Evolutionary conservation across 1,140 invertebrate species (phyloP).

Genomic region (Micrasema longulum): DNA sequence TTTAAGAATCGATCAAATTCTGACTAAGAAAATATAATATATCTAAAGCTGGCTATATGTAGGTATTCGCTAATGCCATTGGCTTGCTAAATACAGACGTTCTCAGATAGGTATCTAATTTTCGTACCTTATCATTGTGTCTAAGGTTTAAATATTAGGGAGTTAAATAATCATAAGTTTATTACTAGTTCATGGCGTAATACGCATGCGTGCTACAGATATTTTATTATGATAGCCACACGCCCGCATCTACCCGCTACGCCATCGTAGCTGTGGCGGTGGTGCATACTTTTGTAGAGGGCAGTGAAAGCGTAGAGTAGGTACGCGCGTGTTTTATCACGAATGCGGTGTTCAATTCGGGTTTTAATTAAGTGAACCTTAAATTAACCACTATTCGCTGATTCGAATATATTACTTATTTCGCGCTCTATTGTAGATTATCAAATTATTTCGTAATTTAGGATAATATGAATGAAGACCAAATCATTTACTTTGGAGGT

Average conservation of each 20-base stretch:
- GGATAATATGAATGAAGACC: slow-evolving; percentile 77
- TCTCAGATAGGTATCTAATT: too few species aligned
- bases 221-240: background rate
- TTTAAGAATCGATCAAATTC: too few species aligned
- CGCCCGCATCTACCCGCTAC: slow-evolving; percentile 15
- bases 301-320: slow-evolving; percentile 4
- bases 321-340: slow-evolving; percentile 19
- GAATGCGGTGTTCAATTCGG: slow-evolving; percentile 6
- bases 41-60: too few species aligned
- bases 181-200: too few species aligned
- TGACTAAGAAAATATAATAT: too few species aligned
- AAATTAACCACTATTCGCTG: background rate
- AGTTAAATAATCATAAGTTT: too few species aligned
- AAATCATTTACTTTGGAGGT: slow-evolving; percentile 81
- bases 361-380: slow-evolving; percentile 7
- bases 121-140: too few species aligned
- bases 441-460: slow-evolving; percentile 45
- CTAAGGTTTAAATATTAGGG: too few species aligned
- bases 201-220: slow-evolving; percentile 4
- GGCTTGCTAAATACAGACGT: too few species aligned
- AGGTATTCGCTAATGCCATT: too few species aligned
- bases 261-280: background rate
- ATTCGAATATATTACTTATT: slow-evolving; percentile 14
- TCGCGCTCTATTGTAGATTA: slow-evolving; percentile 34
- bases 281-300: slow-evolving; percentile 22